phyloP scores from a whole-genome alignment of 2,888 invertebrate genomes.

The Caenorhabditis afra region DNA sequence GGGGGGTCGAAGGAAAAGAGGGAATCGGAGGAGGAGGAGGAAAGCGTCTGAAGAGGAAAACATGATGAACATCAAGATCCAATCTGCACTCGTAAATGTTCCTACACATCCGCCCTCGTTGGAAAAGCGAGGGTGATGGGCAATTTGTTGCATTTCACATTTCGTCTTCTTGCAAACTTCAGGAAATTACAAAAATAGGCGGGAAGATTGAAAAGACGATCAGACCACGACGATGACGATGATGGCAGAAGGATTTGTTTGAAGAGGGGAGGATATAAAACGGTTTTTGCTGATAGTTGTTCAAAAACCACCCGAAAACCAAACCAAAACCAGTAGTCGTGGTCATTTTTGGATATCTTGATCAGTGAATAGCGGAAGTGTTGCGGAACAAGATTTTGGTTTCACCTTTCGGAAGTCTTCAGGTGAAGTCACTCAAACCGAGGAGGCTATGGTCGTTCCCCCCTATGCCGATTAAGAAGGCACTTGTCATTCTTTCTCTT shows the following conservation, averaged over 20 bases:
- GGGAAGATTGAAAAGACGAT: neutral
- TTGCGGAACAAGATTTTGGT: no score
- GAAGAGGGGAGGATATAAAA: no score
- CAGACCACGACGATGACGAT: neutral
- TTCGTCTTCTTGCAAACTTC: neutral
- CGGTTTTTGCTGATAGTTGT: no score
- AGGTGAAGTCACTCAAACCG: no score
- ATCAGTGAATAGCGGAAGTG: no score
- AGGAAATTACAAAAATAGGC: conserved; percentile 2
- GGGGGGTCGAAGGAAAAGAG: neutral
- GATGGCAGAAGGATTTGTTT: conserved; percentile 1
- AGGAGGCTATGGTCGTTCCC: no score
- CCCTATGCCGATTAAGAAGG: neutral
- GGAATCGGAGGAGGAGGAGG: conserved; percentile 2
- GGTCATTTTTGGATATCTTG: no score
- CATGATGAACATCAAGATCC: conserved; percentile 50
- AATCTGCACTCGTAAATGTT: conserved; percentile 46
- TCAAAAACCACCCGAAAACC: no score
- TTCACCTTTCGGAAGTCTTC: no score
- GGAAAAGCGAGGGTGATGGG: conserved; percentile 13
- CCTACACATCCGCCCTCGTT: conserved; percentile 40
- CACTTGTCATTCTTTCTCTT: conserved; percentile 9
- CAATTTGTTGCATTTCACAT: conserved; percentile 51
- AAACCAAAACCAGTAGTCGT: no score
- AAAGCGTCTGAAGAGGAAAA: conserved; percentile 21